Base-by-base conservation (phyloP, 2,797 vertebrate species). In the Rallus crepitans region DNA sequence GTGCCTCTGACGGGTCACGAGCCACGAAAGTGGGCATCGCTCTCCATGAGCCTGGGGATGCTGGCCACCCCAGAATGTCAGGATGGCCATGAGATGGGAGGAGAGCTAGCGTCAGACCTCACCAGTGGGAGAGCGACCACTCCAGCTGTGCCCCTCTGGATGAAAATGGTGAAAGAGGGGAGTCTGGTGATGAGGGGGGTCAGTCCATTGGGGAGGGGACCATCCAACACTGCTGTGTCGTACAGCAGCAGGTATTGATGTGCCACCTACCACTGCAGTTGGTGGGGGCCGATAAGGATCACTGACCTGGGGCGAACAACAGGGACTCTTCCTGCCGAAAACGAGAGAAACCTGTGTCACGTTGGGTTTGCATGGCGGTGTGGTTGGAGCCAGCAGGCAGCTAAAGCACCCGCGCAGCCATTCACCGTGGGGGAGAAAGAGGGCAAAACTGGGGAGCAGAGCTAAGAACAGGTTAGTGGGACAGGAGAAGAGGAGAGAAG, bases 121-220 rank as follows among this genome's bases (percentile, higher is more conserved):
- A 1, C 15, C 4, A 0, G 0, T 24, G 55, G 57, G 21, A 78
- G 37, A 19, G 40, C 37, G 20, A 19, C 37, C 24, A 0, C 0
- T n/a, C 33, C 18, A 6, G 30, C 65, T 53, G 45, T 69, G 31
- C 52, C 37, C 8, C 1, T 21, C 39, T 25, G 24, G 33, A 24
- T 35, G 53, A 24, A 18, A 40, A 11, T 31, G 35, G 50, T 33
- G 59, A n/a, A 69, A 53, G 48, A 61, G 23, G 23, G 20, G 21
- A 24, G 50, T 3, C 0, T 13, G 50, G 21, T 9, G 28, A 30
- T 13, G 53, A 28, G 37, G 30, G 24, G 5, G 10, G 21, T 47
- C 21, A 23, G 91, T 90, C 92, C 95, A 96, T 89, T 0, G 45
- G 85, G 97, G 98, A 82, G 96, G 97, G 91, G 97, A 65, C 96